phyloP scores from a whole-genome alignment of 35 echinoderm and acorn worm genomes.

The Hemicentrotus pulcherrimus region DNA sequence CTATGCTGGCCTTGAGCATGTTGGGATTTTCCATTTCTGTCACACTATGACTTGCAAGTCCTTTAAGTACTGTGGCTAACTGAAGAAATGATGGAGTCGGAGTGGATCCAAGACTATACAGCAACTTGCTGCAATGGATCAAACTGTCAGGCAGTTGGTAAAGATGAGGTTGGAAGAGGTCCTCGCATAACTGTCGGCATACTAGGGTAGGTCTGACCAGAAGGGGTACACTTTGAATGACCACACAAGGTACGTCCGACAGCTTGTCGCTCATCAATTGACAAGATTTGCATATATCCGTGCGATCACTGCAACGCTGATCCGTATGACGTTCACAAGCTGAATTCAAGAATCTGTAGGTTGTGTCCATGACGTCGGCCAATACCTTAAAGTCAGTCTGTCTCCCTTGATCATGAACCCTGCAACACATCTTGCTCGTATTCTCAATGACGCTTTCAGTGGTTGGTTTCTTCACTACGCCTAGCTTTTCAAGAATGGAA shows the following conservation, averaged over 20 bases:
- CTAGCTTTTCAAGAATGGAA: neutral
- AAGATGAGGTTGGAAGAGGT: neutral
- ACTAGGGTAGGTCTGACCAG: neutral
- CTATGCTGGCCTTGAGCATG: neutral
- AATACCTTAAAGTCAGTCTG: neutral
- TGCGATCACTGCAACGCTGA: neutral
- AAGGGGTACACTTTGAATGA: neutral
- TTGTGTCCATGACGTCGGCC: neutral
- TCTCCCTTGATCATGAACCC: neutral
- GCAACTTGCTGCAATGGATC: neutral
- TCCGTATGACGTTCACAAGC: neutral
- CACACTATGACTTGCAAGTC: neutral
- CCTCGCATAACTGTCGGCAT: neutral
- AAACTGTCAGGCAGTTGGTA: constrained; percentile 17
- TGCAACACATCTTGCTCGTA: neutral
- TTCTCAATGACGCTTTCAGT: neutral
- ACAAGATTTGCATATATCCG: neutral
- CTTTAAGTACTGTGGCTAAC: constrained; percentile 16
- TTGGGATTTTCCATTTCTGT: neutral
- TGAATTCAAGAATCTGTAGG: neutral
- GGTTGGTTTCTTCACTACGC: neutral
- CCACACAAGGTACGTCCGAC: neutral
- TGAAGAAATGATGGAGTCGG: neutral
- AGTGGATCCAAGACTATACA: constrained; percentile 13
- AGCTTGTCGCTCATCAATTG: neutral